A percentile compares a stretch with the other conserved stretches of the same genome.
These are phyloP conservation scores for Eupleurogrammus muticus DNA, from an alignment of 2,797 vertebrate species.

Conservation along the genomic window DNA sequence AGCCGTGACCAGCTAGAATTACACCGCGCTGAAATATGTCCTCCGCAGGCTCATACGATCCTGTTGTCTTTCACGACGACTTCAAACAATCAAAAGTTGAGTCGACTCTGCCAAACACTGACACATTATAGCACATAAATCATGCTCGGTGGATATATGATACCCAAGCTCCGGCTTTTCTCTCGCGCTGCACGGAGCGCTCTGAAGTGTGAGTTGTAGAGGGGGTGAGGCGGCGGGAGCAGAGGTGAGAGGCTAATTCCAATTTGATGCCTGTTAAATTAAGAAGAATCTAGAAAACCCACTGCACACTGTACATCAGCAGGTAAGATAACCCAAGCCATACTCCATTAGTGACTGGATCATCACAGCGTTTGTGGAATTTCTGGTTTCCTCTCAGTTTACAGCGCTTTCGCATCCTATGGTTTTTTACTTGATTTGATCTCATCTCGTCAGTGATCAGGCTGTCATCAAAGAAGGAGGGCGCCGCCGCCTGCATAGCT, in stretches of 20 bases:
- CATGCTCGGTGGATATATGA: constrained; percentile 25
- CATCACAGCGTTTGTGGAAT: not conserved
- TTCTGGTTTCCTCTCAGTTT: constrained; percentile 8
- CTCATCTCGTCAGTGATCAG: constrained; percentile 24
- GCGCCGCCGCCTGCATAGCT: constrained; percentile 11
- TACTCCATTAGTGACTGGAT: not conserved
- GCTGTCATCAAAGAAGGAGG: constrained; percentile 34
- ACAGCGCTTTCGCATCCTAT: not conserved
- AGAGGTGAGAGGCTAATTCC: not conserved
- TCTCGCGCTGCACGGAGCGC: not conserved
- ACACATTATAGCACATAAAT: constrained; percentile 34
- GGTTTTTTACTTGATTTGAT: constrained; percentile 14
- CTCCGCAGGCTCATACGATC: constrained; percentile 43
- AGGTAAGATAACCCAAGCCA: constrained; percentile 2
- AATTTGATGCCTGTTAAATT: constrained; percentile 9
- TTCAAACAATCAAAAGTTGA: constrained; percentile 48
- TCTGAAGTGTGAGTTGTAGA: constrained; percentile 23
- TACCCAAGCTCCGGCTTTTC: constrained; percentile 16
- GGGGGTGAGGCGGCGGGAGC: constrained; percentile 14
- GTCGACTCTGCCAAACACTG: constrained; percentile 31
- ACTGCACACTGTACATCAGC: not conserved
- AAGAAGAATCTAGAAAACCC: constrained; percentile 9
- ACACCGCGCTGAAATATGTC: constrained; percentile 66
- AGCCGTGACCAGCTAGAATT: constrained; percentile 72
- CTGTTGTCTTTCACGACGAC: constrained; percentile 41